Evolutionary conservation across 2,797 vertebrate species (phyloP), one percentile per base, ranked within the genome.

Genomic region (Pyrocephalus nanus): DNA sequence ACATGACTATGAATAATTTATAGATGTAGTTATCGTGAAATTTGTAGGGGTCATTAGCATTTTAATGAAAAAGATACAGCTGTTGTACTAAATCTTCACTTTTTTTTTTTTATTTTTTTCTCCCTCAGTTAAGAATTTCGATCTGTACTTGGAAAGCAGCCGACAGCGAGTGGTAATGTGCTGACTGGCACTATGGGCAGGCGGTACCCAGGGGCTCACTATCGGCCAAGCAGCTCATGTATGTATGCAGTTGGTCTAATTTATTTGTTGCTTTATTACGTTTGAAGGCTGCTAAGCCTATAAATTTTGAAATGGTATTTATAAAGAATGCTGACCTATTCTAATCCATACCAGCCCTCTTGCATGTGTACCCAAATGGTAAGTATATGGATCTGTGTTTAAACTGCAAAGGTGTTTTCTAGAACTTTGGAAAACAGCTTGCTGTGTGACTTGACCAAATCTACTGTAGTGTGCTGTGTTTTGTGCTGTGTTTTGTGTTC

Each of bases 121-220:
- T 45, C 26, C 74, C 62, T 62, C 93, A 97, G 97, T 79, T 92
- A 61, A 95, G 88, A 11, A 1, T 83, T 97, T 95, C 23, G 47
- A 77, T 93, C 93, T 79, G 54, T 43, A 1, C 95, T 80, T 83
- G 80, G 96, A 80, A 74, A 96, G 96, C 95, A 87, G 77, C 92
- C 27, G 94, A 62, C 67, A 30, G 91, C 26, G 86, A 65, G 95
- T 64, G 96, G 97, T 93, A 34, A 97, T 97, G 97, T 97, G 97
- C 97, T 98, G 97, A 98, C 96, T 86, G 96, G 96, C 97, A 74
- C 95, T 97, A 98, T 98, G 98, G 98, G 98, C 97, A 98, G 97
- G 97, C 80, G 97, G 34, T 97, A 97, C 97, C 98, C 95, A 0
- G 97, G 98, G 95, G 96, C 96, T 96, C 97, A 92, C 94, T 97